Base-by-base conservation (phyloP, 2,888 invertebrate species). In the Cybosia mesomella region DNA sequence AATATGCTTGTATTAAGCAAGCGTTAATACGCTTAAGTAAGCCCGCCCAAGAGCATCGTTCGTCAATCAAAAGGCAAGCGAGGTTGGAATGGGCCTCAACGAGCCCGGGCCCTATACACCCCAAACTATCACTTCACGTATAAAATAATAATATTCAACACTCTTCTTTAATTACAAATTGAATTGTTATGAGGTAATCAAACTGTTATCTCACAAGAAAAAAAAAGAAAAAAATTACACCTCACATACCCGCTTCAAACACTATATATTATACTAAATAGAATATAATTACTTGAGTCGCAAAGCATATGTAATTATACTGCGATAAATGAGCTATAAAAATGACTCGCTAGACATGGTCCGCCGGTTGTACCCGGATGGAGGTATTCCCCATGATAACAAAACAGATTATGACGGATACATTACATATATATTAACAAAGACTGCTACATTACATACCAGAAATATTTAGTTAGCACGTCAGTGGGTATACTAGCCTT, bases 311-410 rank as follows among this genome's bases (percentile, higher is more conserved):
- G 66, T 66, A 66, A 66, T 66, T 66, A 66, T 57, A 57, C 49
- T 66, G 58, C 66, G 60, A 58, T 77, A 75, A 76, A 77, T 72
- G 77, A 73, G 74, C 77, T 81, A 77, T 76, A 70, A 76, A 74
- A 77, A 75, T 75, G 64, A 70, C 77, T 68, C 68, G 70, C 68
- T 57, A 64, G 73, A 70, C 64, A 80, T 74, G 80, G 69, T 80
- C 69, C 68, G 73, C 11, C 75, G 81, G 63, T 55, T 67, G 63
- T 66, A 80, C 72, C 80, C 80, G 80, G 80, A 80, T 81, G 64
- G 72, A 72, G 80, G 64, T 70, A 72, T 71, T 66, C 75, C 81
- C 73, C 58, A 57, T 28, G 66, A 58, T 53, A 54, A 63, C 54
- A 63, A 54, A 22, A 54, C 54, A 54, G 32, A 57, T 49, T 36